Evolutionary conservation across 2,797 vertebrate genomes (phyloP).

Genomic region (Liasis olivaceus): DNA sequence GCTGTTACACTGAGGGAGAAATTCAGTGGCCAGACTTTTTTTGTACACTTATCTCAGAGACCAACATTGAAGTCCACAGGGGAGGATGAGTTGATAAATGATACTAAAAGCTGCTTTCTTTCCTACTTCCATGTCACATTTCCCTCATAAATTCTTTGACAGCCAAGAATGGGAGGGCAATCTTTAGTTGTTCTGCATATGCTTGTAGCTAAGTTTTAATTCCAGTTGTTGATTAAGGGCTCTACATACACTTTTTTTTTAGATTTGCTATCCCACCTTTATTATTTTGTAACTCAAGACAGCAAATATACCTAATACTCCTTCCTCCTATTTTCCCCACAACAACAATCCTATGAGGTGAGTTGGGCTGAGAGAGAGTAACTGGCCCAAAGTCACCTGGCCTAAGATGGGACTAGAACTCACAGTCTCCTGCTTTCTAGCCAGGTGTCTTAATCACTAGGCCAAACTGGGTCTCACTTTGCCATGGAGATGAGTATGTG

Average conservation of each 20-base stretch:
- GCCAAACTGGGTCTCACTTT: background rate
- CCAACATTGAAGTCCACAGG: background rate
- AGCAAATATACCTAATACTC: no score
- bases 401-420: no score
- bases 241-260: background rate
- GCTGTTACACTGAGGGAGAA: background rate
- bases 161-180: background rate
- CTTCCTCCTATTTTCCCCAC: no score
- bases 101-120: background rate
- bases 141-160: constrained; percentile 24
- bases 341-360: no score
- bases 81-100: background rate
- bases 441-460: no score
- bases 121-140: background rate
- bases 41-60: background rate
- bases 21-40: constrained; percentile 8
- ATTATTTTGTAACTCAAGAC: no score
- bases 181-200: background rate
- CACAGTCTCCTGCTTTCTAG: no score
- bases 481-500: background rate
- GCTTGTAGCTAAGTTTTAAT: background rate
- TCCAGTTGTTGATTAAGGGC: background rate
- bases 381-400: no score
- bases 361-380: no score
- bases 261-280: no score